phyloP scores from a whole-genome alignment of 2,888 invertebrate genomes.

The Agelastica alni region DNA sequence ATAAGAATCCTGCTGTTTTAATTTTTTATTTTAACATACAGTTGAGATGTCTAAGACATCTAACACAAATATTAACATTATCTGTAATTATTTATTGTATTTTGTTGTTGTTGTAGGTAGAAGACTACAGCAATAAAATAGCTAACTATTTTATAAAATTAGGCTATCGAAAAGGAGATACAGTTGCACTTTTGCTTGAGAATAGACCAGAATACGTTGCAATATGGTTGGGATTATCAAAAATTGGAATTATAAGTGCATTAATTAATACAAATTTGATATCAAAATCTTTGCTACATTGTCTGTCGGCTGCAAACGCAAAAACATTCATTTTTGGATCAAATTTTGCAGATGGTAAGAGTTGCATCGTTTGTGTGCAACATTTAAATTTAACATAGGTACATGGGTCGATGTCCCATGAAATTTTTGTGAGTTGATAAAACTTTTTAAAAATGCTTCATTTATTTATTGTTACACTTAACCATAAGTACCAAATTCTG shows the following conservation, averaged over 20 bases:
- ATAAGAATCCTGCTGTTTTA: no score
- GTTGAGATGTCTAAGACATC: no score
- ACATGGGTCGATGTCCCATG: no score
- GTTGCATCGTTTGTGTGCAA: no score
- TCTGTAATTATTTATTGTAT: no score
- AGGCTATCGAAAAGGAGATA: conserved; percentile 81
- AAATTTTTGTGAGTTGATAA: no score
- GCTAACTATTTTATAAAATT: conserved; percentile 75
- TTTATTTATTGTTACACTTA: no score
- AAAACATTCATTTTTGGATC: conserved; percentile 79
- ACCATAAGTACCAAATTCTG: background rate
- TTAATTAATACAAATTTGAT: conserved; percentile 90
- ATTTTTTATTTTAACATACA: background rate
- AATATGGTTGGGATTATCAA: conserved; percentile 90
- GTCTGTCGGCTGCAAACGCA: conserved; percentile 77
- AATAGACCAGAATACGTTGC: conserved; percentile 86
- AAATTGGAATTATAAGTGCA: conserved; percentile 82
- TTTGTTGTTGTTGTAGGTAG: conserved; percentile 75
- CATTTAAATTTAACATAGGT: no score
- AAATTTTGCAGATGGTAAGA: conserved; percentile 56
- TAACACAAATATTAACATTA: no score
- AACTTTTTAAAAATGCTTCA: no score
- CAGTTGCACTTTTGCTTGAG: conserved; percentile 87
- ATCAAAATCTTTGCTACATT: conserved; percentile 79
- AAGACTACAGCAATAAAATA: conserved; percentile 79